Conservation (phyloP, 2,888 invertebrate species). For the Leucophenga montana region DNA sequence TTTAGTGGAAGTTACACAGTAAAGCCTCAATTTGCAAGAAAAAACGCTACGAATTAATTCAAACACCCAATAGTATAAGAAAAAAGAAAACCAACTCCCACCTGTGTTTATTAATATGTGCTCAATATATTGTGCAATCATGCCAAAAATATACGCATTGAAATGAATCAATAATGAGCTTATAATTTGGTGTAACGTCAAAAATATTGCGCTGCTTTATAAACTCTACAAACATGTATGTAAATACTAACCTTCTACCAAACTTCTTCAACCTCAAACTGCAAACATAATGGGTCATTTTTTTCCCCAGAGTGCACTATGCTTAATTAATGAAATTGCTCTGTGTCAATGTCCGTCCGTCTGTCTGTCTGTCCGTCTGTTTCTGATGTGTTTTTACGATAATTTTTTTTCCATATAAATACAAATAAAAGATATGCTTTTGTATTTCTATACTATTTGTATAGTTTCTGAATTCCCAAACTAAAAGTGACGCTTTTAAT, state of each 20-base stretch:
- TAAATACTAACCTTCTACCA: neutral
- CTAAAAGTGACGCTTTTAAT: neutral
- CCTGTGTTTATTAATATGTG: too few species aligned
- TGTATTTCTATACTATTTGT: neutral
- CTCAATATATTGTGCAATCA: too few species aligned
- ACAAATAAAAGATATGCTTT: neutral
- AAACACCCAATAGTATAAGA: too few species aligned
- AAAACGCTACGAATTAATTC: too few species aligned
- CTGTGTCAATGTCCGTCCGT: too few species aligned
- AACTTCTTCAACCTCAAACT: neutral
- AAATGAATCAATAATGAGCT: slow-evolving; percentile 2
- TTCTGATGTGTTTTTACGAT: slow-evolving; percentile 5
- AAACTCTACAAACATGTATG: too few species aligned
- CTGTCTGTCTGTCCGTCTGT: neutral
- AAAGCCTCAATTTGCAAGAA: too few species aligned
- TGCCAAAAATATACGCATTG: neutral
- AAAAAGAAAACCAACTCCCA: too few species aligned
- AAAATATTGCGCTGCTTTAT: neutral
- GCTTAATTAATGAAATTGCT: slow-evolving; percentile 60
- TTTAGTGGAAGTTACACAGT: too few species aligned
- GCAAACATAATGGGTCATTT: slow-evolving; percentile 1
- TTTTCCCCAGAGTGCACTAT: slow-evolving; percentile 25
- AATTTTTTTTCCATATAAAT: neutral
- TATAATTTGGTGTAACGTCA: neutral
- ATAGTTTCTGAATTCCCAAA: neutral